Evolutionary conservation across 2,797 vertebrate genomes (phyloP).

Genomic region (Triplophysa bombifrons): DNA sequence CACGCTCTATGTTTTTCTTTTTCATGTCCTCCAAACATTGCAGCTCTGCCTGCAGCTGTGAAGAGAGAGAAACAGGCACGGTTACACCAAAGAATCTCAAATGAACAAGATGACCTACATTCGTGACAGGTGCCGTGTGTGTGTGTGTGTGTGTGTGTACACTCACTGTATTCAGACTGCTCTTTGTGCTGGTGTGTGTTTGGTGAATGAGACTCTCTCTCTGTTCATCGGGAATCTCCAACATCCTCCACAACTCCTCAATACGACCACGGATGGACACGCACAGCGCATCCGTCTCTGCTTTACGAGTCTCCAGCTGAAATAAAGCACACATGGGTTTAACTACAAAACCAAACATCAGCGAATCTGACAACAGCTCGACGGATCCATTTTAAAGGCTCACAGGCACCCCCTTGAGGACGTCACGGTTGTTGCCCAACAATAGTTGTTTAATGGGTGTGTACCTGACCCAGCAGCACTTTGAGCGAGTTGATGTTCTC

Average conservation of each 20-base stretch:
- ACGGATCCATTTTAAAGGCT: not conserved
- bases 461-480: conserved; percentile 84
- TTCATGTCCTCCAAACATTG: conserved; percentile 84
- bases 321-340: not conserved
- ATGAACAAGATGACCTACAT: not conserved
- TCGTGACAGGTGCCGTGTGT: conserved; percentile 27
- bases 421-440: not conserved
- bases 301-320: conserved; percentile 81
- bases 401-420: not conserved
- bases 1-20: conserved; percentile 82
- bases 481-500: conserved; percentile 87
- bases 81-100: not conserved
- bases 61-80: not conserved
- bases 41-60: conserved; percentile 81
- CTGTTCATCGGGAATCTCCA: conserved; percentile 82
- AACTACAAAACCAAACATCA: not conserved
- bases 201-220: conserved; percentile 74
- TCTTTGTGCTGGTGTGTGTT: conserved; percentile 76
- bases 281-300: conserved; percentile 78
- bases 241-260: conserved; percentile 84
- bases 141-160: conserved; percentile 25
- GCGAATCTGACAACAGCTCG: not conserved
- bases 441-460: not conserved
- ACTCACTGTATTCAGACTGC: conserved; percentile 83
- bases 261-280: conserved; percentile 78